These are phyloP conservation scores for Tolypeutes matacus DNA, from an alignment of 2,797 vertebrate genomes.

Conservation along the genomic window DNA sequence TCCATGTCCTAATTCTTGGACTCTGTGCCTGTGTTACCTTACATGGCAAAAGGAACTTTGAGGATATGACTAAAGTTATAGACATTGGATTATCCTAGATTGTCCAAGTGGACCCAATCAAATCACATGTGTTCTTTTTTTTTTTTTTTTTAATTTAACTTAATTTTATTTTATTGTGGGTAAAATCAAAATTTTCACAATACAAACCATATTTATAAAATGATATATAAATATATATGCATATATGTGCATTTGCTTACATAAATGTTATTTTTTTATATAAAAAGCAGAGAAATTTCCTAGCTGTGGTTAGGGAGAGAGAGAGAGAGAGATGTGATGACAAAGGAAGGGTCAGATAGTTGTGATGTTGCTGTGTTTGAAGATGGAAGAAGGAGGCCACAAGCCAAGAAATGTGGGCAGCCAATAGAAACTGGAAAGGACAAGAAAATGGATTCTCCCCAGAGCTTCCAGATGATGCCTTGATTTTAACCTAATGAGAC, in stretches of 20 bases:
- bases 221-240: no score
- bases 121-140: neutral
- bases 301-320: neutral
- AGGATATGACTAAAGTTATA: neutral
- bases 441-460: neutral
- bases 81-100: neutral
- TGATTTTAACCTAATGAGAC: neutral
- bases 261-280: no score
- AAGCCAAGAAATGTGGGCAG: neutral
- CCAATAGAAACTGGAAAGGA: neutral
- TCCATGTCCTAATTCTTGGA: neutral
- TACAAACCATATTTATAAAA: no score
- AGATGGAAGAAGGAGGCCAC: neutral
- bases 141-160: no score
- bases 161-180: no score
- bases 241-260: no score
- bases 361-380: neutral
- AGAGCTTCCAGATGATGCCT: neutral
- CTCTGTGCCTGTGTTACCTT: neutral
- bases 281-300: conserved; percentile 6
- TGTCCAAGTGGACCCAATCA: neutral
- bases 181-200: no score
- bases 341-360: neutral
- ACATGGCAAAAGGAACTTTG: neutral
- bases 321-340: neutral